Percentiles rank a stretch among this genome's conserved stretches.
phyloP scores from a whole-genome alignment of 2,113 vertebrate species.

The Neolamprologus variostigma region DNA sequence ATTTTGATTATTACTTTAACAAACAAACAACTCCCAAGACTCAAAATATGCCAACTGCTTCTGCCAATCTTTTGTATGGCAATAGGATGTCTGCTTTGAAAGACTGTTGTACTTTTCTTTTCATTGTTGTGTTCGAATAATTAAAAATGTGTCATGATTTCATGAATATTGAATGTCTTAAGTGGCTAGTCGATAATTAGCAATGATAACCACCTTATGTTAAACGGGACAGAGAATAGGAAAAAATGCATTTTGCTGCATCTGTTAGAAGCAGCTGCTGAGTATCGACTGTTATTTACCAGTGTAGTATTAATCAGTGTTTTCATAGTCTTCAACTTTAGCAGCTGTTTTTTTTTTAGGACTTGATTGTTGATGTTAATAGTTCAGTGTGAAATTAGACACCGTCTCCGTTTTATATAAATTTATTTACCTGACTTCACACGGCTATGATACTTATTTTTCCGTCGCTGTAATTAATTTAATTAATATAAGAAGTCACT shows the following conservation, averaged over 20 bases:
- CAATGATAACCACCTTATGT: not conserved
- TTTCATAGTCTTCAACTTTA: not conserved
- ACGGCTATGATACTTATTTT: not conserved
- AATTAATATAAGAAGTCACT: not conserved
- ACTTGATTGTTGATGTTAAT: not conserved
- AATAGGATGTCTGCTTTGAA: constrained; percentile 5
- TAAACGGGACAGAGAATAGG: not conserved
- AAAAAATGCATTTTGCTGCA: not conserved
- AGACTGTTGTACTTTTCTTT: not conserved
- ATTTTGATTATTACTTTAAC: not conserved
- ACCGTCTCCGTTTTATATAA: constrained; percentile 15
- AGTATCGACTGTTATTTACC: not conserved
- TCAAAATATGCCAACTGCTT: constrained; percentile 52
- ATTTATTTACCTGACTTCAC: not conserved
- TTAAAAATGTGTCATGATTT: not conserved
- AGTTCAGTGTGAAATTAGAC: constrained; percentile 4
- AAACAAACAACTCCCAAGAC: not conserved
- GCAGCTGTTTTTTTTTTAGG: not conserved
- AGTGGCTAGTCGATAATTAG: not conserved
- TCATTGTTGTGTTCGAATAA: not conserved
- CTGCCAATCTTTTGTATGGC: constrained; percentile 64
- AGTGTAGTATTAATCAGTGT: not conserved
- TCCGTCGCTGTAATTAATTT: not conserved
- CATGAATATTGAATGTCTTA: not conserved
- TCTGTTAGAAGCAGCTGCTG: not conserved